Evolutionary conservation across 2,888 invertebrate genomes (phyloP).

Genomic region (Gari tellinella): DNA sequence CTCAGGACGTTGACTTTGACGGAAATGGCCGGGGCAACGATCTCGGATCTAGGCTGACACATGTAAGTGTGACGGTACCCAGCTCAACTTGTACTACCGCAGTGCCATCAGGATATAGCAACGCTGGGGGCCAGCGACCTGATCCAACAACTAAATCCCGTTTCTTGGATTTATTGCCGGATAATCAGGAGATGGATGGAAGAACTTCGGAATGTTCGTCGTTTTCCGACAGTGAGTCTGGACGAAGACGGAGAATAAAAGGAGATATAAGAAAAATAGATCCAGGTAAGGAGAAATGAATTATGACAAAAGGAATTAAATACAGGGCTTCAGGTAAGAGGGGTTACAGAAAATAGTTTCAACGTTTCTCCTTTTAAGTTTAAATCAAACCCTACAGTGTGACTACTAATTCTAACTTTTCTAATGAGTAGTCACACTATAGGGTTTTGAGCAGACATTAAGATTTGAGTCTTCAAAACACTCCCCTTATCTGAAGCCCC

Average conservation of each 20-base stretch:
- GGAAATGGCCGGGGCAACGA: constrained; percentile 19
- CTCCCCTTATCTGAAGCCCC: too few relatives aligned
- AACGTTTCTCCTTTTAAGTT: too few relatives aligned
- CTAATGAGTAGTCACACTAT: too few relatives aligned
- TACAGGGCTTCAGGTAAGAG: too few relatives aligned
- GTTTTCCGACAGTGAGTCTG: constrained; percentile 59
- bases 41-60: constrained; percentile 52
- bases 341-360: too few relatives aligned
- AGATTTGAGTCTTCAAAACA: too few relatives aligned
- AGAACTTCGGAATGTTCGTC: constrained; percentile 54
- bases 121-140: constrained; percentile 25
- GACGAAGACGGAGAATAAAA: constrained; percentile 54
- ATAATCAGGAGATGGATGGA: constrained; percentile 57
- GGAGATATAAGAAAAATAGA: constrained; percentile 62
- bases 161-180: constrained; percentile 54
- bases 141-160: constrained; percentile 20
- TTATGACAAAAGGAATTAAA: too few relatives aligned
- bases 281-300: constrained; percentile 47
- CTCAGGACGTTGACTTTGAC: constrained; percentile 44
- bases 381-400: too few relatives aligned
- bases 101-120: constrained; percentile 20
- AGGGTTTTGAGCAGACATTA: too few relatives aligned
- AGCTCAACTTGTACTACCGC: constrained; percentile 45
- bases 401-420: too few relatives aligned
- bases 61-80: constrained; percentile 70